Conservation (phyloP, 2,888 invertebrate species). For the Phalera bucephala region DNA sequence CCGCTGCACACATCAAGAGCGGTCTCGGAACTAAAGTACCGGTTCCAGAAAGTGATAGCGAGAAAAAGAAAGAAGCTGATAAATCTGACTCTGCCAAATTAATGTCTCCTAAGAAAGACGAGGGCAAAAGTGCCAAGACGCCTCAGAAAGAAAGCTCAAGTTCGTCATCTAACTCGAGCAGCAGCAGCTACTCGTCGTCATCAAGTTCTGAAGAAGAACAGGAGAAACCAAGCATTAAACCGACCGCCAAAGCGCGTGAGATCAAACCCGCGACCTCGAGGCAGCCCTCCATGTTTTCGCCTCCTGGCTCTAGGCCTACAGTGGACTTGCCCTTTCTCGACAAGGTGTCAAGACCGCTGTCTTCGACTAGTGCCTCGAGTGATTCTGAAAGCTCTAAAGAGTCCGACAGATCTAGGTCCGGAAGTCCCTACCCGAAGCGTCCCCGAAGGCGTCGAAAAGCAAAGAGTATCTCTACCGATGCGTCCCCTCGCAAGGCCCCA, state of each 20-base stretch:
- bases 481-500: constrained; percentile 85
- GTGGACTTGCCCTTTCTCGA: constrained; percentile 91
- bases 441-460: constrained; percentile 69
- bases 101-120: constrained; percentile 72
- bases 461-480: constrained; percentile 62
- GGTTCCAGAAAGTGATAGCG: constrained; percentile 55
- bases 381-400: constrained; percentile 81
- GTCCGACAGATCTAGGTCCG: constrained; percentile 63
- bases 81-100: constrained; percentile 52
- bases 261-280: constrained; percentile 61
- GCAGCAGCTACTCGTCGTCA: constrained; percentile 82
- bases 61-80: constrained; percentile 65
- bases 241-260: constrained; percentile 69
- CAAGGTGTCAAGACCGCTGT: constrained; percentile 88
- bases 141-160: constrained; percentile 68
- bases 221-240: constrained; percentile 63
- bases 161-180: constrained; percentile 81
- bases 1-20: constrained; percentile 94
- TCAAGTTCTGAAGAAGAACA: constrained; percentile 84
- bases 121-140: constrained; percentile 54
- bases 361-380: constrained; percentile 84
- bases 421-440: constrained; percentile 68
- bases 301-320: constrained; percentile 75
- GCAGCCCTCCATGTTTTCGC: constrained; percentile 69
- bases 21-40: constrained; percentile 85